Conservation (phyloP, 2,888 invertebrate genomes). For the Cataglyphis livida region DNA sequence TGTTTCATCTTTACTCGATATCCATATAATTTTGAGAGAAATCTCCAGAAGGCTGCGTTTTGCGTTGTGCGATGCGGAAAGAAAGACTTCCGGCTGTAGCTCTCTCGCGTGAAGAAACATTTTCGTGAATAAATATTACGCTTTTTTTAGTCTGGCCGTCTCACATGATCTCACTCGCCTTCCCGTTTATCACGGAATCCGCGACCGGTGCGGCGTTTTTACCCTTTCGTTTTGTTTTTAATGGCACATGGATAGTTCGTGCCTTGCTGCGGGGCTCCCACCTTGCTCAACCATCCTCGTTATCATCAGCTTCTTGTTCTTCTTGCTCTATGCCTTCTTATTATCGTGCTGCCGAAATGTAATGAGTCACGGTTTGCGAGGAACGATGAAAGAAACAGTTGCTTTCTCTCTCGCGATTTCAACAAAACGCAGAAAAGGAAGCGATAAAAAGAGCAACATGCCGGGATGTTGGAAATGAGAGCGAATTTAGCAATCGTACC, state of each 20-base stretch:
- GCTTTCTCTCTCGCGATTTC: not conserved
- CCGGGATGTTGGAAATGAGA: not conserved
- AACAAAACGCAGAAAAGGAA: not conserved
- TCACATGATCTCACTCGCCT: constrained; percentile 12
- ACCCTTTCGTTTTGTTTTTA: constrained; percentile 19
- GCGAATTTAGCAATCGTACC: not conserved
- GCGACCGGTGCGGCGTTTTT: constrained; percentile 11
- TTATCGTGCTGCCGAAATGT: constrained; percentile 69
- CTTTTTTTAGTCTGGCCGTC: constrained; percentile 4
- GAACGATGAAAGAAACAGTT: constrained; percentile 2
- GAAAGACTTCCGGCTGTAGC: constrained; percentile 3
- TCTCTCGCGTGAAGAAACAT: constrained; percentile 12
- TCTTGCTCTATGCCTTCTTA: constrained; percentile 65
- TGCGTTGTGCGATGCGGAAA: not conserved
- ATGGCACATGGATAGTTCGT: constrained; percentile 46
- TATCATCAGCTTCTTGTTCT: constrained; percentile 49
- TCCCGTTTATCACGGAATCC: constrained; percentile 38
- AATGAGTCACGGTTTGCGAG: constrained; percentile 64
- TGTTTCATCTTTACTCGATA: not conserved
- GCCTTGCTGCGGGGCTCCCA: constrained; percentile 34
- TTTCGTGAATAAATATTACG: constrained; percentile 36
- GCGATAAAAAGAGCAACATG: not conserved
- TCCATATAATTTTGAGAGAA: not conserved
- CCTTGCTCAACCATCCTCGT: constrained; percentile 32
- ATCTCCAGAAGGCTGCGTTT: too few relatives aligned